These are phyloP conservation scores for Arothron firmamentum DNA, from an alignment of 2,113 vertebrate genomes.

Conservation along the genomic window DNA sequence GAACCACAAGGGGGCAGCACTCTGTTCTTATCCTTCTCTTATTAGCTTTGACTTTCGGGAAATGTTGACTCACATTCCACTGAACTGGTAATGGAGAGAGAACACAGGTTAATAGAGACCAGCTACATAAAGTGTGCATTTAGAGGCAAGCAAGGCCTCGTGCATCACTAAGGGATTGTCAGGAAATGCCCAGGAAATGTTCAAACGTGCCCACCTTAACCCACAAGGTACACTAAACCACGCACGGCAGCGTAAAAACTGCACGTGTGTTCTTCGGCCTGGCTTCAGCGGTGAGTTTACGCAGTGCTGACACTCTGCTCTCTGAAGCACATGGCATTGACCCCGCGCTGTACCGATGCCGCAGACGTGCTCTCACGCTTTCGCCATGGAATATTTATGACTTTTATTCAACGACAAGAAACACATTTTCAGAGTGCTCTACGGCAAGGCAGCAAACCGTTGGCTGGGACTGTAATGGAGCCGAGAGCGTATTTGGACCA, in stretches of 20 bases:
- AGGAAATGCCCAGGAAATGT: slow-evolving; percentile 63
- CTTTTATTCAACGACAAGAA: slow-evolving; percentile 23
- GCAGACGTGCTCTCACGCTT: slow-evolving; percentile 35
- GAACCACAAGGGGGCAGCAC: slow-evolving; percentile 59
- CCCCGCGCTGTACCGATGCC: slow-evolving; percentile 43
- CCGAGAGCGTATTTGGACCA: slow-evolving; percentile 10
- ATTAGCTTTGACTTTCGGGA: slow-evolving; percentile 17
- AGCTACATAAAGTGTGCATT: neutral
- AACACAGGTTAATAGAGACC: slow-evolving; percentile 12
- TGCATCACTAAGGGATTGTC: slow-evolving; percentile 38
- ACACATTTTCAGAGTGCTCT: slow-evolving; percentile 22
- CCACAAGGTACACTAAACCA: slow-evolving; percentile 60
- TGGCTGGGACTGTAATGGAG: neutral
- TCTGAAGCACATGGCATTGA: slow-evolving; percentile 46
- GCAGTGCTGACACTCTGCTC: slow-evolving; percentile 40
- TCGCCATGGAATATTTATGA: slow-evolving; percentile 48
- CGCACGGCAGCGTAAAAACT: slow-evolving; percentile 52
- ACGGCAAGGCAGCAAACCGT: slow-evolving; percentile 27
- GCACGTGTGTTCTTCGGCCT: slow-evolving; percentile 52
- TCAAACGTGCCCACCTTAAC: slow-evolving; percentile 64
- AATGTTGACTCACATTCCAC: slow-evolving; percentile 9
- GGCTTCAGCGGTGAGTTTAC: slow-evolving; percentile 38
- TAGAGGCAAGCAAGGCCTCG: slow-evolving; percentile 21
- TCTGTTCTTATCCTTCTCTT: slow-evolving; percentile 33
- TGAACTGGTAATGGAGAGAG: slow-evolving; percentile 16